A percentile compares a stretch with the other conserved stretches of the same genome.
Evolutionary conservation across 2,113 vertebrate genomes (phyloP).

Genomic region (human (Homo sapiens)): GRCh38 chr7:114941001-114941500

Average conservation of each 20-base stretch:
- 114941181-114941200: neutral
- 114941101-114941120: neutral
- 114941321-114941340: neutral
- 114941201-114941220: neutral
- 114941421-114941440: neutral
- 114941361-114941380: neutral
- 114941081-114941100: neutral
- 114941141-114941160: neutral
- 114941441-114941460: neutral
- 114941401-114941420: neutral
- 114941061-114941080: neutral
- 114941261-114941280: neutral
- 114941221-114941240: neutral
- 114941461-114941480: conserved; percentile 6
- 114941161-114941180: neutral
- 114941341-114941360: neutral
- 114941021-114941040: neutral
- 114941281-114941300: conserved; percentile 44
- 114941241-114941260: neutral
- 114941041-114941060: neutral
- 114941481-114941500: conserved; percentile 9
- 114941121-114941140: too few relatives aligned
- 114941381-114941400: neutral
- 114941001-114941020: neutral
- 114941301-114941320: neutral